Percentiles rank a stretch among this genome's conserved stretches.
Conservation (phyloP, 2,113 vertebrate species). For the Pterophyllum scalare region DNA sequence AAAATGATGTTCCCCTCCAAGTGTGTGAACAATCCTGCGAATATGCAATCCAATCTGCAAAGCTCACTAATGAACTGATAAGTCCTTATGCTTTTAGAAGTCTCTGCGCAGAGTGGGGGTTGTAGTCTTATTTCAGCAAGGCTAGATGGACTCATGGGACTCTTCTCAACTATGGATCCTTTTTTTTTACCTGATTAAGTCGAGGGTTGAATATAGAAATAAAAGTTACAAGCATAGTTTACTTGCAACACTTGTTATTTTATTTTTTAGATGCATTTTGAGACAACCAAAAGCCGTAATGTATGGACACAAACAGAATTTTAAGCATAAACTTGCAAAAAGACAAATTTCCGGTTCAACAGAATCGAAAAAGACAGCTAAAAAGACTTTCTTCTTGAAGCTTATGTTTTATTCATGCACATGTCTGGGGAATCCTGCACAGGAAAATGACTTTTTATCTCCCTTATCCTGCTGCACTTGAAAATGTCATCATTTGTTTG, state of each 20-base stretch:
- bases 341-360: conserved; percentile 33
- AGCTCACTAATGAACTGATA: not conserved
- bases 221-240: not conserved
- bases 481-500: conserved; percentile 67
- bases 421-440: conserved; percentile 45
- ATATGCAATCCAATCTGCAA: not conserved
- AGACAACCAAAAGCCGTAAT: not conserved
- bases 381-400: conserved; percentile 49
- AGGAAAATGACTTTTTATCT: conserved; percentile 67
- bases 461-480: conserved; percentile 40
- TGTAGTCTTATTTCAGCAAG: not conserved
- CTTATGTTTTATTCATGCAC: conserved; percentile 71
- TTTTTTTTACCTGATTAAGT: not conserved
- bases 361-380: conserved; percentile 44
- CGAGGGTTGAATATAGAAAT: not conserved
- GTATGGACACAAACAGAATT: not conserved
- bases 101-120: not conserved
- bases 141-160: not conserved
- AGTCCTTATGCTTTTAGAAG: not conserved
- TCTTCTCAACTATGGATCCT: no score
- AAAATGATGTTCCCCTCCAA: not conserved
- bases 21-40: rapidly evolving
- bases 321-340: conserved; percentile 5
- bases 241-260: not conserved
- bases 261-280: not conserved